phyloP scores from a whole-genome alignment of 2,113 vertebrate genomes.

The Callithrix jacchus region DNA sequence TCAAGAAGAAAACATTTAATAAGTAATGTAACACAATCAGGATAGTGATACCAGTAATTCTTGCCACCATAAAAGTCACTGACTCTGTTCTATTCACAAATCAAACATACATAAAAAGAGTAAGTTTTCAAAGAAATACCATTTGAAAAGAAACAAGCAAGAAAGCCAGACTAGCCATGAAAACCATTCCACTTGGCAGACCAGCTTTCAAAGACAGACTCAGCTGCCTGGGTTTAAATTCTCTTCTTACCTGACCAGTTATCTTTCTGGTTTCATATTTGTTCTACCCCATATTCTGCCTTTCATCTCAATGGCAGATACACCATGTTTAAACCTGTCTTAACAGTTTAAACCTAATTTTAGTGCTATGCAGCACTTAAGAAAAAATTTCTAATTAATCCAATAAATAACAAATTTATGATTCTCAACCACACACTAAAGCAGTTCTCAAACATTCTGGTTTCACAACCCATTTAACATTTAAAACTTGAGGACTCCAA shows the following conservation, averaged over 20 bases:
- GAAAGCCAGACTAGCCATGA: background rate
- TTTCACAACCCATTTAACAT: background rate
- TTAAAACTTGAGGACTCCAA: background rate
- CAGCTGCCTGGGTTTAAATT: background rate
- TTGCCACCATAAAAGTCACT: background rate
- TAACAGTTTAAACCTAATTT: background rate
- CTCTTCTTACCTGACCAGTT: background rate
- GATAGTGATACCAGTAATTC: background rate
- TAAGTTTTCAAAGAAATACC: background rate
- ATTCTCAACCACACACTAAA: background rate
- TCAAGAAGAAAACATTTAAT: slow-evolving; percentile 8
- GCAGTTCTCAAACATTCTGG: slow-evolving; percentile 33
- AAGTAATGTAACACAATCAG: background rate
- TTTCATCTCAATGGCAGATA: background rate
- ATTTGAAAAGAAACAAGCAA: background rate
- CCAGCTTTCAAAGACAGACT: background rate
- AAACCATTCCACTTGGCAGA: background rate
- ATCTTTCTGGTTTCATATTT: background rate
- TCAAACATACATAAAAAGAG: background rate
- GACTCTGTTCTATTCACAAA: slow-evolving; percentile 19
- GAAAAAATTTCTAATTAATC: background rate
- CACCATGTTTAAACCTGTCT: background rate
- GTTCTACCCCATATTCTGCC: background rate
- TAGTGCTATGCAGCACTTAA: background rate
- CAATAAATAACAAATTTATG: background rate